A percentile compares a stretch with the other conserved stretches of the same genome.
These are phyloP conservation scores for Eupithecia tripunctaria DNA, from an alignment of 2,888 invertebrate species.

Conservation along the genomic window DNA sequence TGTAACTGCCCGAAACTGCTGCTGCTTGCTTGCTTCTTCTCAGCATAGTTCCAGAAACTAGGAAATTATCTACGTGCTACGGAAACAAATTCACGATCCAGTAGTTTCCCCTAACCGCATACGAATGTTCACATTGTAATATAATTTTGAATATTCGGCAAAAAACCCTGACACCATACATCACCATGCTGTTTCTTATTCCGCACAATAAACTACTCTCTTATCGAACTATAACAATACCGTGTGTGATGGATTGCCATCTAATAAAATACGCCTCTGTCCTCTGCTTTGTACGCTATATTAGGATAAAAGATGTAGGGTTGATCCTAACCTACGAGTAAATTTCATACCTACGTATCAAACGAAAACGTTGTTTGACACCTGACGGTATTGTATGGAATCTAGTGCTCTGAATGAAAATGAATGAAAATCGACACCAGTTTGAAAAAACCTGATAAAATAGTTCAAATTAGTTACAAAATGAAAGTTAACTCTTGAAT, in stretches of 20 bases:
- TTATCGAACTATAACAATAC: constrained; percentile 57
- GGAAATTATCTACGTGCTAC: neutral
- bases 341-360: neutral
- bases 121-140: neutral
- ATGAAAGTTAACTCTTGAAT: no score
- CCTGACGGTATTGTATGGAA: neutral
- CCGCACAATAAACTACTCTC: constrained; percentile 49
- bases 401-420: neutral
- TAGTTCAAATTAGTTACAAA: no score
- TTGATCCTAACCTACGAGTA: neutral
- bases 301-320: neutral
- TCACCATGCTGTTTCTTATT: constrained; percentile 50
- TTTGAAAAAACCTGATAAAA: neutral
- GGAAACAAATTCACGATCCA: neutral
- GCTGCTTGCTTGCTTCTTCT: neutral
- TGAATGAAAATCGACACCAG: no score
- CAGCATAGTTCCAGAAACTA: constrained; percentile 1
- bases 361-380: neutral
- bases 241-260: constrained; percentile 60
- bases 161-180: constrained; percentile 6
- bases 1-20: neutral
- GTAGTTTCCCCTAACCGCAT: neutral
- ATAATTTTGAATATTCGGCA: neutral
- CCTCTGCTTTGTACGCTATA: constrained; percentile 25
- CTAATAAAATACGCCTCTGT: constrained; percentile 50